Evolutionary conservation across 2,888 invertebrate species (phyloP).

Genomic region (Leptinotarsa juncta): DNA sequence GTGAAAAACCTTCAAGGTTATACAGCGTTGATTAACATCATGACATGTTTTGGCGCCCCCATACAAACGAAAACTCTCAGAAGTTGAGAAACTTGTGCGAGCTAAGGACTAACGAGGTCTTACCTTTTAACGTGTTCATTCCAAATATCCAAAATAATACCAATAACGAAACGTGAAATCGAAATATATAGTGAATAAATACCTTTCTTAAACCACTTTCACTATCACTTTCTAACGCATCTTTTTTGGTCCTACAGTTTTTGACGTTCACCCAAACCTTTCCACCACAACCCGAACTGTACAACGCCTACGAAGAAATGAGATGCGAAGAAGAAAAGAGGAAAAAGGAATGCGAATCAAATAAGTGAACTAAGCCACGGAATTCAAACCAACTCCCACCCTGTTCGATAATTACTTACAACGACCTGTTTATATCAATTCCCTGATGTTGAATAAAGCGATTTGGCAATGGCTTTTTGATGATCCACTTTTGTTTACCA

Average conservation of each 20-base stretch:
- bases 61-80: too few species aligned
- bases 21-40: too few species aligned
- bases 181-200: not conserved
- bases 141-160: too few species aligned
- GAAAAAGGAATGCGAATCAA: conserved; percentile 34
- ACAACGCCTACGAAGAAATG: conserved; percentile 58
- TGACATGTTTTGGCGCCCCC: too few species aligned
- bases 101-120: too few species aligned
- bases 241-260: conserved; percentile 51
- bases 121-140: too few species aligned
- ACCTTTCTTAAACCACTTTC: not conserved
- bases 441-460: not conserved
- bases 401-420: not conserved
- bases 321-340: conserved; percentile 38
- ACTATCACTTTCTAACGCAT: not conserved
- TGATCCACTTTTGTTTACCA: not conserved
- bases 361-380: not conserved
- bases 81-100: too few species aligned
- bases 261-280: conserved; percentile 51
- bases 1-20: too few species aligned
- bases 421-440: not conserved
- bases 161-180: too few species aligned
- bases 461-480: not conserved
- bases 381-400: not conserved
- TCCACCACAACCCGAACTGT: conserved; percentile 55